Evolutionary conservation across 2,113 vertebrate genomes (phyloP), one percentile per base, ranked within the genome.

Genomic region (Hippocampus comes): DNA sequence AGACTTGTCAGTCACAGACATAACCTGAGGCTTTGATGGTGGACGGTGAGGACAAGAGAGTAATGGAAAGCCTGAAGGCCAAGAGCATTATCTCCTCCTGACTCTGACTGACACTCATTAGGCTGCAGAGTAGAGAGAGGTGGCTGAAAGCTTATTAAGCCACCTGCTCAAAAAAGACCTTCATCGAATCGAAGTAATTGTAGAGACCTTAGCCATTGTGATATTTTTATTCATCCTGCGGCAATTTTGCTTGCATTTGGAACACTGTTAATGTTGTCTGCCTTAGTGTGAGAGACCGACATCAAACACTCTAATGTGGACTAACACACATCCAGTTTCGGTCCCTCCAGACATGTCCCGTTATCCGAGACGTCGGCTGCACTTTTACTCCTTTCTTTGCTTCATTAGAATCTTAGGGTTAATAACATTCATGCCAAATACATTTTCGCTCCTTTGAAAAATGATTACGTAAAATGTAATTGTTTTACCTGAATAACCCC

Each of bases 151-250:
- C 88, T 93, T 90, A 89, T 91, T 91, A 81, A 90, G 86, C 89
- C 85, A 87, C 84, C 83, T 88, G 81, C 85, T 87, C 77, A 80
- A 85, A 38, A 85, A 73, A 56, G 78, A 73, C 84, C 86, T 78
- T 84, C 90, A 90, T 90, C 90, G 85, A 92, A 86, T 93, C 72
- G 84, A 86, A 82, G 90, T 92, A 91, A 90, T 92, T 90, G 91
- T 88, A 68, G 70, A 72, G 73, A 90, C 90, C 89, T 84, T 82
- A 87, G 80, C 90, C 78, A 82, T 78, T 82, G 86, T 88, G 85
- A 91, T 93, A 93, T 92, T 82, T 84, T 91, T 88, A 89, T 89
- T 88, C 85, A 74, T 89, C 88, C 82, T 73, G 75, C 78, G 86
- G 89, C 89, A 91, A 92, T 89, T 78, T 86, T 81, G 78, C 83